Evolutionary conservation across 2,797 vertebrate genomes (phyloP).

Genomic region (Yasuhikotakia modesta): DNA sequence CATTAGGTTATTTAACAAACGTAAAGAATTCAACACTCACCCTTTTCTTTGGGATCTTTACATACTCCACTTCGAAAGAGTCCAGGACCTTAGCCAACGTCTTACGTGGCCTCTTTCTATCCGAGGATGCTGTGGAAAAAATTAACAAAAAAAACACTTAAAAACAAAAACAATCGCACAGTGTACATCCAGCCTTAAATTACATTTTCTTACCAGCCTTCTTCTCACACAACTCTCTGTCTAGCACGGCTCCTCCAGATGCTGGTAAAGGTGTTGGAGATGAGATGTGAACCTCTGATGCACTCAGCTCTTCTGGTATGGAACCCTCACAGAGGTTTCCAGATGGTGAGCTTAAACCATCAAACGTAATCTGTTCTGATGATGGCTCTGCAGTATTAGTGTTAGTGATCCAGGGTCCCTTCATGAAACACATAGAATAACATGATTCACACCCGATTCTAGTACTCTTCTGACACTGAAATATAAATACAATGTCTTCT

Average conservation of each 20-base stretch:
- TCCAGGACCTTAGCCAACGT: slow-evolving; percentile 88
- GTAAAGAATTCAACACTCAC: slow-evolving; percentile 64
- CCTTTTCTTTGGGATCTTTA: slow-evolving; percentile 84
- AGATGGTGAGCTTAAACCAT: slow-evolving; percentile 54
- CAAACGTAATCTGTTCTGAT: slow-evolving; percentile 54
- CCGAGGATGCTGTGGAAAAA: slow-evolving; percentile 69
- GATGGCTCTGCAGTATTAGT: slow-evolving; percentile 53
- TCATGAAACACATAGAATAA: slow-evolving; percentile 10
- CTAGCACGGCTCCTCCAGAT: neutral
- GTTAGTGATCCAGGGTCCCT: slow-evolving; percentile 50
- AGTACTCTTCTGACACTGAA: neutral
- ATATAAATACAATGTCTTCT: neutral
- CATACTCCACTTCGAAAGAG: slow-evolving; percentile 87
- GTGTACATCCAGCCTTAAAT: neutral
- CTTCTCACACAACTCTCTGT: slow-evolving; percentile 32
- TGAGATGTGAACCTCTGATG: neutral
- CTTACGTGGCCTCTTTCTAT: slow-evolving; percentile 90
- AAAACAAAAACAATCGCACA: too few relatives aligned
- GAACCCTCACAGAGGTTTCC: slow-evolving; percentile 38
- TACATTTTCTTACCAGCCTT: slow-evolving; percentile 39
- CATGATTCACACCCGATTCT: neutral
- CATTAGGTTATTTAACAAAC: too few relatives aligned
- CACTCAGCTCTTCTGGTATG: slow-evolving; percentile 1
- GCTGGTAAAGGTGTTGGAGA: neutral
- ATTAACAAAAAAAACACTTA: too few relatives aligned